phyloP scores from a whole-genome alignment of 2,113 vertebrate species.

The Phycodurus eques region DNA sequence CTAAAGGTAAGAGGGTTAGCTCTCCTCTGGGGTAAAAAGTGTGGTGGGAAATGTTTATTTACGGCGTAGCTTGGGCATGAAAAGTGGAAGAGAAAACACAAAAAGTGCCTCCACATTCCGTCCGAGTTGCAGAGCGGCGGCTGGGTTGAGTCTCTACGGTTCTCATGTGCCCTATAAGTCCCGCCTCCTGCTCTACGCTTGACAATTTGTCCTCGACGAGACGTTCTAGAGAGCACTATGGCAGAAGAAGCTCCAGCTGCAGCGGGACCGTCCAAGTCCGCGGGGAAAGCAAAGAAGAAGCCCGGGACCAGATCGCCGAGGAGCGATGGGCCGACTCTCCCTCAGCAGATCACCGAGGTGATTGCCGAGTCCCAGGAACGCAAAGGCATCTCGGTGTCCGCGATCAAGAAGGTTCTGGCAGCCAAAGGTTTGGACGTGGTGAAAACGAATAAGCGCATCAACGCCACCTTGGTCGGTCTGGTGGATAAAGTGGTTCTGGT shows the following conservation, averaged over 20 bases:
- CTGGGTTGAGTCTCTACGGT: slow-evolving; percentile 9
- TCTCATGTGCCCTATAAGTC: slow-evolving; percentile 14
- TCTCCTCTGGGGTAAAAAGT: neutral
- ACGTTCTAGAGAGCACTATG: neutral
- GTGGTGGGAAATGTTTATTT: neutral
- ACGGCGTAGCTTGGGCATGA: neutral
- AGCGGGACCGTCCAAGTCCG: neutral
- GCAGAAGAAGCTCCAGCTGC: slow-evolving; percentile 6
- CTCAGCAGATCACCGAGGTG: neutral
- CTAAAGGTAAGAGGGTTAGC: neutral
- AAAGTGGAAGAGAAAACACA: slow-evolving; percentile 12
- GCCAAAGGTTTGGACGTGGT: neutral
- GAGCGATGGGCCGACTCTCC: neutral
- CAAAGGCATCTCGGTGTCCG: neutral
- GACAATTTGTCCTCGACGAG: neutral
- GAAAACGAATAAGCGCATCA: neutral
- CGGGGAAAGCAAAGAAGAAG: neutral
- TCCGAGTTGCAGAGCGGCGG: neutral
- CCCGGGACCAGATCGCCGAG: rapidly evolving
- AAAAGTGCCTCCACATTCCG: neutral
- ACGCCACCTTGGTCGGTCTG: neutral
- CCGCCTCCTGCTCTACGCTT: neutral
- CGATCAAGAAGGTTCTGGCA: neutral
- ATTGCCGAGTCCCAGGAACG: neutral
- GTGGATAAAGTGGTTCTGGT: rapidly evolving